Evolutionary conservation across 37 sponge, comb jelly and placozoan genomes (phyloP), one percentile per base, ranked within the genome.

Genomic region (Ianthella basta): DNA sequence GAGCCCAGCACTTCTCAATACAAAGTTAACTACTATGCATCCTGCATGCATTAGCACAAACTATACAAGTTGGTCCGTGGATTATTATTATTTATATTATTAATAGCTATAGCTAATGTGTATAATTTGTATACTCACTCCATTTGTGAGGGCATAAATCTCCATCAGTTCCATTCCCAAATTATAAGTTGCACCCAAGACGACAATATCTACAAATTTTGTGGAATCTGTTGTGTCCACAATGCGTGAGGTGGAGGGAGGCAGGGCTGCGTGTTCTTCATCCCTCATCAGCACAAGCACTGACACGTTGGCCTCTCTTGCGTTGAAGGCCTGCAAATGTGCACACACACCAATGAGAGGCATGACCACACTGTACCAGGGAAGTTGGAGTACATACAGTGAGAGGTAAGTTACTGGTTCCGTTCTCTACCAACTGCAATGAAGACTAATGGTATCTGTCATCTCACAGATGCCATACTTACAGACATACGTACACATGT

Each of bases 231-330:
- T 36, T 60, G 64, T 6, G 16, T 54, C 34, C 41, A 63, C 15
- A 15, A 82, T n/a, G 0, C 83, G 67, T 16, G 87, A 69, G 6
- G 84, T 87, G 38, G 91, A 84, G 29, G 91, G 91, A 24, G 39
- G 38, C 15, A 50, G 54, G 37, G 72, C 21, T 24, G 84, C 41
- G 41, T 83, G 69, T 10, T 83, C 57, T 32, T 68, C 84, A 33
- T 64, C 78, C 72, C 87, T 63, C 81, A 80, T 84, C 87, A 86
- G 80, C 1, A 91, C 60, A 54, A 91, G 23, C 4, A 84, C 91
- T 33, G 77, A 24, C 15, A 67, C 91, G 5, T 80, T 84, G 16
- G 86, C 82, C 30, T 35, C 39, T 67, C 60, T 60, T 35, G 90
- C 90, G 44, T 44, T 54, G 23, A 21, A 4, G 18, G 89, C 85